Conservation (phyloP, 1,140 invertebrate species). For the Pseudobourletiella spinata region DNA sequence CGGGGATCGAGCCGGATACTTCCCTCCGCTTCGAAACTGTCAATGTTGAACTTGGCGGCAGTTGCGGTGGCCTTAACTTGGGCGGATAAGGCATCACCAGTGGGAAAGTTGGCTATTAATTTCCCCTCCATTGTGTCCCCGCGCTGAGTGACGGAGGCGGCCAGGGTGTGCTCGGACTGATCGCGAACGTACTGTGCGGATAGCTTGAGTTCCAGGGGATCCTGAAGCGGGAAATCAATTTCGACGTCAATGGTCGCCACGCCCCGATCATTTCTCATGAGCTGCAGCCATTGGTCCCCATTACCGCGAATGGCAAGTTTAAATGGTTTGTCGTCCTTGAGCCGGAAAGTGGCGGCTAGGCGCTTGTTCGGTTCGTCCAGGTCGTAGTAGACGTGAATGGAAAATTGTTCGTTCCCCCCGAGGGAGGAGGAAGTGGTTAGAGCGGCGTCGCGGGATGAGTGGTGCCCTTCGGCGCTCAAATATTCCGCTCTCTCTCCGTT, state of each 20-base stretch:
- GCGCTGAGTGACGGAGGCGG: not conserved
- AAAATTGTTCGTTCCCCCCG: too few species aligned
- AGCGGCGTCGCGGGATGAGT: too few species aligned
- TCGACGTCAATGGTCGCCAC: not conserved
- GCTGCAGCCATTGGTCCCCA: not conserved
- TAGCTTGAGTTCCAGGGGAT: constrained; percentile 7
- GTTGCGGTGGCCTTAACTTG: not conserved
- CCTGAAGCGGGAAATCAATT: constrained; percentile 12
- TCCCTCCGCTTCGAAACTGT: not conserved
- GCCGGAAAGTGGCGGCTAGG: not conserved
- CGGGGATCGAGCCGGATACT: not conserved
- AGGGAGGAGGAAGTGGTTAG: too few species aligned
- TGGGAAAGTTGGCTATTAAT: not conserved
- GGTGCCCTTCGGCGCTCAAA: too few species aligned
- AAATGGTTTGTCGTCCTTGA: constrained; percentile 1
- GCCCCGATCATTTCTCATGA: not conserved
- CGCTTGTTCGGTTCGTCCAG: constrained; percentile 1
- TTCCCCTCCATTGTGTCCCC: not conserved
- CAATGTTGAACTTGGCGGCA: not conserved
- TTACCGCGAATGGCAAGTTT: not conserved
- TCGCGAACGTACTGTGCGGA: constrained; percentile 3
- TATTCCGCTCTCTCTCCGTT: too few species aligned
- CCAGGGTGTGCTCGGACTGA: not conserved
- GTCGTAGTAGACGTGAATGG: constrained; percentile 16
- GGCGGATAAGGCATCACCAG: not conserved